These are phyloP conservation scores for Exephanes ischioxanthus DNA, from an alignment of 2,888 invertebrate species.

Conservation along the genomic window DNA sequence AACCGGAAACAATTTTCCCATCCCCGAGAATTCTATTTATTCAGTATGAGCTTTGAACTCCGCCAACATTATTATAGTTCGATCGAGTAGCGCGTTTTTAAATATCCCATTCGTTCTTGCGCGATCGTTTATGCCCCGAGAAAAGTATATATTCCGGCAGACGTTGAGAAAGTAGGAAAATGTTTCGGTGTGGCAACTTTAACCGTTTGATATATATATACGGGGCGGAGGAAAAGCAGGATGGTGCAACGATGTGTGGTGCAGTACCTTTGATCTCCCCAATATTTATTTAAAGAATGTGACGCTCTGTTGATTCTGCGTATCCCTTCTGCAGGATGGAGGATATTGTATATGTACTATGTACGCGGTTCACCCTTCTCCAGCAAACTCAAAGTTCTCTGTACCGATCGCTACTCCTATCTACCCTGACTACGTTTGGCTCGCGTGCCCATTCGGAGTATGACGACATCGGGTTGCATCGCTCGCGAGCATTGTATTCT, in stretches of 20 bases:
- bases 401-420: slow-evolving; percentile 36
- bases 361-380: slow-evolving; percentile 60
- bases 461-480: slow-evolving; percentile 28
- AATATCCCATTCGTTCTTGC: slow-evolving; percentile 41
- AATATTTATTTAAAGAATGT: slow-evolving; percentile 78
- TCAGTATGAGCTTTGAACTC: slow-evolving; percentile 2
- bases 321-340: slow-evolving; percentile 68
- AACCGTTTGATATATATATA: slow-evolving; percentile 53
- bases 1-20: neutral
- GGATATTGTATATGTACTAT: slow-evolving; percentile 42
- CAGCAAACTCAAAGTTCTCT: slow-evolving; percentile 44
- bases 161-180: slow-evolving; percentile 37
- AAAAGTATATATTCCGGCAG: slow-evolving; percentile 43
- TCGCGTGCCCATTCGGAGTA: slow-evolving; percentile 21
- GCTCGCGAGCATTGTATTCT: slow-evolving; percentile 51
- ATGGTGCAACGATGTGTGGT: slow-evolving; percentile 58
- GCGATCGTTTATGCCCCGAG: slow-evolving; percentile 16
- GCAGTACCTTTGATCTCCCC: slow-evolving; percentile 74
- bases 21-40: neutral
- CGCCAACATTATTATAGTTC: neutral
- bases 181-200: slow-evolving; percentile 57
- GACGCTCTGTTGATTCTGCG: slow-evolving; percentile 75
- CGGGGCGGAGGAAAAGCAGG: slow-evolving; percentile 48
- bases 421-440: slow-evolving; percentile 6
- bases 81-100: slow-evolving; percentile 9